phyloP scores from a whole-genome alignment of 2,113 vertebrate species.

The Oncorhynchus keta region DNA sequence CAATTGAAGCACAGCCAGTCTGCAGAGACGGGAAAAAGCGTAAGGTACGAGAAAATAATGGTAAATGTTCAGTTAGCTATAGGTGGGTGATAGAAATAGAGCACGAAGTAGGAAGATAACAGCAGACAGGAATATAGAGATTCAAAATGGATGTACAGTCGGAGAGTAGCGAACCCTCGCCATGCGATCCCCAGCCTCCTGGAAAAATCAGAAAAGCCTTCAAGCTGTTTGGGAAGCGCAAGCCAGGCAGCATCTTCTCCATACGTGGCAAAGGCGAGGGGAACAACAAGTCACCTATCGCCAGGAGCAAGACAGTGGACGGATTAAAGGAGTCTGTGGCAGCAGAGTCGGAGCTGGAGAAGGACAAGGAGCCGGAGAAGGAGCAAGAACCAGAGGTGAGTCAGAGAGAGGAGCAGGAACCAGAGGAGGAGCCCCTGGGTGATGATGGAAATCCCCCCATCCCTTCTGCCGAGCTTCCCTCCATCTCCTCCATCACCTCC shows the following conservation, averaged over 20 bases:
- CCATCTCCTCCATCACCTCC: conserved; percentile 78
- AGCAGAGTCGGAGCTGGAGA: conserved; percentile 50
- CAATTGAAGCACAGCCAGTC: conserved; percentile 34
- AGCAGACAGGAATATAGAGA: conserved; percentile 39
- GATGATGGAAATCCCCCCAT: conserved; percentile 69
- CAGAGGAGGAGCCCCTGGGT: conserved; percentile 49
- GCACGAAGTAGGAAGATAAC: conserved; percentile 28
- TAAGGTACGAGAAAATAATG: conserved; percentile 41
- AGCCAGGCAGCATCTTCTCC: conserved; percentile 89
- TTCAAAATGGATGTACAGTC: conserved; percentile 89
- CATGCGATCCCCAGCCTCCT: conserved; percentile 79
- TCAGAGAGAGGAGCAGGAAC: conserved; percentile 72
- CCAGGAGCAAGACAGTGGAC: conserved; percentile 82
- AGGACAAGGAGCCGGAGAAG: conserved; percentile 59
- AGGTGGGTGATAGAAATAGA: conserved; percentile 41
- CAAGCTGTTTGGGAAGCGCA: conserved; percentile 93
- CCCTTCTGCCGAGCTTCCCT: conserved; percentile 59
- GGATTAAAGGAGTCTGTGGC: conserved; percentile 79
- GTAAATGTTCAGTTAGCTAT: conserved; percentile 15
- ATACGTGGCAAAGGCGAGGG: conserved; percentile 85
- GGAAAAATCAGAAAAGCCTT: conserved; percentile 95
- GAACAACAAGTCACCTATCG: conserved; percentile 78
- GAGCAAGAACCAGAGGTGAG: conserved; percentile 62
- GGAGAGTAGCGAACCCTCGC: conserved; percentile 82
- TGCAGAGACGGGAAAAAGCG: conserved; percentile 17